These are phyloP conservation scores for Pseudotriccus pelzelni DNA, from an alignment of 2,797 vertebrate species.

Conservation along the genomic window DNA sequence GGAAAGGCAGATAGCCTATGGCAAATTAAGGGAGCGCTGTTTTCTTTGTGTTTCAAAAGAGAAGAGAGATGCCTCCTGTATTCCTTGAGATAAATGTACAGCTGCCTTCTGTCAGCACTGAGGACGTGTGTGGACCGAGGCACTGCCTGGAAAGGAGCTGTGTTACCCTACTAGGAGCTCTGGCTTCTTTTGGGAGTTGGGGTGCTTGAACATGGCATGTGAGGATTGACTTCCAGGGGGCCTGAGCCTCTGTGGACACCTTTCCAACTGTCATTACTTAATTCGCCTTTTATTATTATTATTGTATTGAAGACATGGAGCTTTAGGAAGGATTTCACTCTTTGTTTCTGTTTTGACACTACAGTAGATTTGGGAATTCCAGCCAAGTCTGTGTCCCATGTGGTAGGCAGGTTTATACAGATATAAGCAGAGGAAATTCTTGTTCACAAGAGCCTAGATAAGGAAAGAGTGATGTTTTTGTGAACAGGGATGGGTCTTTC, in stretches of 20 bases:
- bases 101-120: background rate
- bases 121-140: background rate
- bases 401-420: background rate
- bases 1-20: background rate
- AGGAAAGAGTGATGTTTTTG: background rate
- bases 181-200: background rate
- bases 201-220: background rate
- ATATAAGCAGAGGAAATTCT: slow-evolving; percentile 8
- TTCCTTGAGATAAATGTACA: background rate
- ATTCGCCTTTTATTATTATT: background rate
- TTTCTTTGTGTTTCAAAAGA: background rate
- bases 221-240: background rate
- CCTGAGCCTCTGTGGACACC: background rate
- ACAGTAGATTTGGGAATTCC: background rate
- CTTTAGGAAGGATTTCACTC: background rate
- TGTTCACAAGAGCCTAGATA: background rate
- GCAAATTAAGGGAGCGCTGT: background rate
- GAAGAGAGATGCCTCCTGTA: background rate
- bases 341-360: background rate
- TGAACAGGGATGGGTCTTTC: background rate
- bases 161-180: fast-evolving
- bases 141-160: background rate
- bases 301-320: background rate
- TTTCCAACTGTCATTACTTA: background rate
- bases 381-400: background rate